Conservation (phyloP, 1,140 invertebrate species). For the Pseudobourletiella spinata region DNA sequence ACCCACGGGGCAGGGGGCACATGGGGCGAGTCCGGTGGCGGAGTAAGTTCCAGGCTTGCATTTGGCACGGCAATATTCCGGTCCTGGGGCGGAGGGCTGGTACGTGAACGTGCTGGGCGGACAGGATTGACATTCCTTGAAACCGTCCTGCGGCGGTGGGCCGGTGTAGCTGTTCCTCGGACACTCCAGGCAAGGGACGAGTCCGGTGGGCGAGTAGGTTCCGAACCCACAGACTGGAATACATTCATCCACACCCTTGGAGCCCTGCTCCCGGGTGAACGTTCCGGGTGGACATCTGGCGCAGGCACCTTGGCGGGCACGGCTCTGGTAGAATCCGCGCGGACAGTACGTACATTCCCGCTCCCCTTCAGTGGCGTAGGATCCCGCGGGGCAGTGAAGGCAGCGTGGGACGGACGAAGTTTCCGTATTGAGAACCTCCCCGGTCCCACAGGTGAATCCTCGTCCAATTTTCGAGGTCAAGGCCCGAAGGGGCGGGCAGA, state of each 20-base stretch:
- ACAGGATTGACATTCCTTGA: constrained; percentile 87
- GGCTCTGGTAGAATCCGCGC: constrained; percentile 84
- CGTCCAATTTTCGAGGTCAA: constrained; percentile 71
- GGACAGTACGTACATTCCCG: constrained; percentile 80
- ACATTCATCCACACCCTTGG: constrained; percentile 70
- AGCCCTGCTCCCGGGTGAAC: constrained; percentile 77
- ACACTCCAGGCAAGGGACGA: constrained; percentile 91
- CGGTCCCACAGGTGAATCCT: constrained; percentile 85
- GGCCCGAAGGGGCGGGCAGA: constrained; percentile 80
- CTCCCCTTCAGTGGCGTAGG: constrained; percentile 77
- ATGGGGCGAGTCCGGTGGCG: constrained; percentile 86
- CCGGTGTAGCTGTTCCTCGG: constrained; percentile 83
- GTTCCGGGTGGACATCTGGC: constrained; percentile 80
- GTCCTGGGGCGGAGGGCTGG: constrained; percentile 75
- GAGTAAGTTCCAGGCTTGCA: constrained; percentile 91
- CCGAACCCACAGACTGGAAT: constrained; percentile 91
- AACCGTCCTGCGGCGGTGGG: constrained; percentile 79
- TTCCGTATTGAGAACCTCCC: constrained; percentile 87
- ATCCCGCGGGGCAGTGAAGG: constrained; percentile 90
- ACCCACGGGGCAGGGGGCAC: constrained; percentile 84
- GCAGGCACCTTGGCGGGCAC: constrained; percentile 75
- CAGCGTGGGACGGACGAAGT: constrained; percentile 85
- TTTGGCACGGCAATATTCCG: constrained; percentile 76
- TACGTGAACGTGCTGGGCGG: constrained; percentile 84
- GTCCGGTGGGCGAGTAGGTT: constrained; percentile 86